phyloP scores from a whole-genome alignment of 2,113 vertebrate genomes.

The Hippocampus comes region DNA sequence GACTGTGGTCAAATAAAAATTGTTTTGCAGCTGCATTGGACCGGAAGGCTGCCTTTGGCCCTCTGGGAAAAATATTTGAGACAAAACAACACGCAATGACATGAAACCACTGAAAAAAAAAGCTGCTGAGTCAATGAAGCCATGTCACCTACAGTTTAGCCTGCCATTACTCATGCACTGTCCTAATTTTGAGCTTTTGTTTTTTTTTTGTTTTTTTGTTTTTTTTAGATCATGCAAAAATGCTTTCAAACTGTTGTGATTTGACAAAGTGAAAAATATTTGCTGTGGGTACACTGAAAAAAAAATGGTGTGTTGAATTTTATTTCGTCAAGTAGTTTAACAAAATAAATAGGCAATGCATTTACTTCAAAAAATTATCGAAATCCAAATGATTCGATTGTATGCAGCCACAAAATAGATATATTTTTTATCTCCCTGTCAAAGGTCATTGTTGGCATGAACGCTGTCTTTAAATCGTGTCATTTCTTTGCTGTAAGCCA shows the following conservation, averaged over 20 bases:
- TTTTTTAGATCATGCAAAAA: not conserved
- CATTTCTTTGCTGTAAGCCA: no score
- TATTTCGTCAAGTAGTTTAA: no score
- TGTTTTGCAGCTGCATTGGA: slow-evolving; percentile 62
- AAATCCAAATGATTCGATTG: no score
- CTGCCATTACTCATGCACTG: not conserved
- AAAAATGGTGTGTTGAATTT: no score
- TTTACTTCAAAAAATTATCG: no score
- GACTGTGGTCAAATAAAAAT: slow-evolving; percentile 3
- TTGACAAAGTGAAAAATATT: not conserved
- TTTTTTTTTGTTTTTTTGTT: not conserved
- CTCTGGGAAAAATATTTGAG: slow-evolving; percentile 37
- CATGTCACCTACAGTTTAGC: slow-evolving; percentile 22
- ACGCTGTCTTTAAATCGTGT: no score
- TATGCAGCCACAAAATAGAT: no score
- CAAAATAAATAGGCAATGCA: no score
- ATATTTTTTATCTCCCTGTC: no score
- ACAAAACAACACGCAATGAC: slow-evolving; percentile 54
- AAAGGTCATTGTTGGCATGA: no score
- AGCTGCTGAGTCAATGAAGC: slow-evolving; percentile 29
- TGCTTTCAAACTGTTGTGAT: not conserved
- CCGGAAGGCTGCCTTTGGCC: slow-evolving; percentile 46
- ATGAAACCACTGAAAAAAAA: slow-evolving; percentile 43
- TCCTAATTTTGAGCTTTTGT: not conserved
- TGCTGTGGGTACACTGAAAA: no score